Evolutionary conservation across 2,797 vertebrate genomes (phyloP).

Genomic region (Cheirogaleus major): DNA sequence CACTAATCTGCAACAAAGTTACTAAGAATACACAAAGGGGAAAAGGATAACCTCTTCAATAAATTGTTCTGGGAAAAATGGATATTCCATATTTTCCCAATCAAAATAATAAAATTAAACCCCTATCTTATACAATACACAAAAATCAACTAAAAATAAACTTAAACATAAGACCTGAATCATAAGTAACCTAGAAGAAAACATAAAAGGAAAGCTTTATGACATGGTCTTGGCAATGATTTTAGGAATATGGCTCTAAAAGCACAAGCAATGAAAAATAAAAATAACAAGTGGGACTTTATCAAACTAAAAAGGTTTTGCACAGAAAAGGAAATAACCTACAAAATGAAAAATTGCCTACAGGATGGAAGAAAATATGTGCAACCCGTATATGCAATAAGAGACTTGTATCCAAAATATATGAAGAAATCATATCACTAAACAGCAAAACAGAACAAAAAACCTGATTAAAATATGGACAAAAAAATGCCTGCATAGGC

Average conservation of each 20-base stretch:
- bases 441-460: not conserved
- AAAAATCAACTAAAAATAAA: not conserved
- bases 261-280: not conserved
- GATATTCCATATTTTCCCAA: no score
- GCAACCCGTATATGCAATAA: not conserved
- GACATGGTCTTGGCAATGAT: not conserved
- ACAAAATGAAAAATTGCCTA: not conserved
- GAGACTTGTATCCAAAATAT: not conserved
- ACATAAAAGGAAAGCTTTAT: not conserved
- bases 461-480: no score
- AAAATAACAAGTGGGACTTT: not conserved
- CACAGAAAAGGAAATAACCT: not conserved
- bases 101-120: not conserved
- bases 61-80: not conserved
- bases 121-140: not conserved
- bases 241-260: not conserved
- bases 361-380: not conserved
- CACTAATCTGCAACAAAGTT: not conserved
- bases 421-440: not conserved
- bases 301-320: not conserved
- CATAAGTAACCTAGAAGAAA: not conserved
- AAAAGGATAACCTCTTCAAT: not conserved
- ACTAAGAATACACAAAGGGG: not conserved
- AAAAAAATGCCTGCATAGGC: not conserved
- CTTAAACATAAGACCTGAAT: not conserved